phyloP scores from a whole-genome alignment of 2,113 vertebrate genomes.

The Pterophyllum scalare region DNA sequence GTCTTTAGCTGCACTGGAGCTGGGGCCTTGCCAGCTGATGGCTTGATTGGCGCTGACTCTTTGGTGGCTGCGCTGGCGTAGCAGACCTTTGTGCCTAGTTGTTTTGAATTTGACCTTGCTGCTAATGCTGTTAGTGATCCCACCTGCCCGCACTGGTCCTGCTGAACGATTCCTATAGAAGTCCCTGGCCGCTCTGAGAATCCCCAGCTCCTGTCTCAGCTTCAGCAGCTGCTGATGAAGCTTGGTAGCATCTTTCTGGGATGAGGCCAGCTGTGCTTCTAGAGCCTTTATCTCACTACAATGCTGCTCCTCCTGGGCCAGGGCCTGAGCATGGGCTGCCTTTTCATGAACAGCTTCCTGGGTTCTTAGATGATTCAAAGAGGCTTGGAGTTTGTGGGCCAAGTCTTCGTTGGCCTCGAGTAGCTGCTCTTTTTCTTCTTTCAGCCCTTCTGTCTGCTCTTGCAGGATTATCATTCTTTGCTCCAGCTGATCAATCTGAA shows the following conservation, averaged over 20 bases:
- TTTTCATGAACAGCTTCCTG: constrained; percentile 73
- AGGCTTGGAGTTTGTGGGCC: constrained; percentile 79
- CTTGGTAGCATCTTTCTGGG: constrained; percentile 78
- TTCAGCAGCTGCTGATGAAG: constrained; percentile 79
- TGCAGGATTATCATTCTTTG: constrained; percentile 82
- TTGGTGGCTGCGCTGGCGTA: constrained; percentile 80
- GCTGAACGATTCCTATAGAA: constrained; percentile 70
- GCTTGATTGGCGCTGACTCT: constrained; percentile 89
- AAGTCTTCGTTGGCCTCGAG: constrained; percentile 82
- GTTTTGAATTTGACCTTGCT: constrained; percentile 88
- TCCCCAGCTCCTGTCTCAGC: constrained; percentile 81
- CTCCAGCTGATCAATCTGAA: constrained; percentile 86
- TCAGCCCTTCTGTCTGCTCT: constrained; percentile 81
- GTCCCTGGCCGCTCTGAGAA: constrained; percentile 78
- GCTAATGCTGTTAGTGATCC: constrained; percentile 74
- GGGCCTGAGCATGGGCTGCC: constrained; percentile 70
- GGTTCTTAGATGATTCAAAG: constrained; percentile 76
- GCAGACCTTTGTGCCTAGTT: constrained; percentile 79
- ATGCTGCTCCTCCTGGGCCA: constrained; percentile 76
- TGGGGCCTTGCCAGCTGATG: constrained; percentile 87
- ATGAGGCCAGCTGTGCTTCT: constrained; percentile 76
- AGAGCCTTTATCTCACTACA: constrained; percentile 76
- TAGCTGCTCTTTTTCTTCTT: constrained; percentile 82
- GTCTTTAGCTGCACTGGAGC: constrained; percentile 89
- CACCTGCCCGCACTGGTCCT: constrained; percentile 27